Conservation (phyloP, 2,888 invertebrate genomes). For the Helleia helle region DNA sequence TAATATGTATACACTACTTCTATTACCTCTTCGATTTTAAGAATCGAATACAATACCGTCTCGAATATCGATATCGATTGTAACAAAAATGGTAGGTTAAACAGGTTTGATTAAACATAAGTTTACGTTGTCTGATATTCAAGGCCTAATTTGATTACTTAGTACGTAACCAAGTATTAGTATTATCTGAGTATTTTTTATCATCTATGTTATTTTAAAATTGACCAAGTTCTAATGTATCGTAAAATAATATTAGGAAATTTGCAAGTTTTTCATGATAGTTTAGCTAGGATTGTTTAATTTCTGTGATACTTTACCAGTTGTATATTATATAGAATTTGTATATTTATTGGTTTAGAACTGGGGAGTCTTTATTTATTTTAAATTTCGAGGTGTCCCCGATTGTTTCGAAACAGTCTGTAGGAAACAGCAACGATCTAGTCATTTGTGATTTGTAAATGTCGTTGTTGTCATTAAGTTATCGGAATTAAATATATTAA, state of each 20-base stretch:
- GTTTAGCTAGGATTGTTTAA: constrained; percentile 69
- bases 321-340: constrained; percentile 61
- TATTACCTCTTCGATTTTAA: no score
- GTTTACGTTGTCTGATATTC: no score
- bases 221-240: constrained; percentile 50
- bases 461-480: constrained; percentile 6
- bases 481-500: neutral
- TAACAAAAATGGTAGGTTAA: no score
- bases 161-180: constrained; percentile 7
- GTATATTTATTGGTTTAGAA: constrained; percentile 33
- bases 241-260: constrained; percentile 40
- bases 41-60: no score
- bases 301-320: constrained; percentile 73
- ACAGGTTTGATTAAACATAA: no score
- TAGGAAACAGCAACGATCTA: constrained; percentile 10
- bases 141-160: constrained; percentile 13
- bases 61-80: no score
- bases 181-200: constrained; percentile 11
- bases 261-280: constrained; percentile 52
- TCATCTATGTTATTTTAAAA: constrained; percentile 15
- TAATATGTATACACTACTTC: no score
- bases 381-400: constrained; percentile 16
- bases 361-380: constrained; percentile 27
- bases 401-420: neutral
- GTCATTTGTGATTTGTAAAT: constrained; percentile 9